Evolutionary conservation across 2,888 invertebrate species (phyloP).

Genomic region (Meganola albula): DNA sequence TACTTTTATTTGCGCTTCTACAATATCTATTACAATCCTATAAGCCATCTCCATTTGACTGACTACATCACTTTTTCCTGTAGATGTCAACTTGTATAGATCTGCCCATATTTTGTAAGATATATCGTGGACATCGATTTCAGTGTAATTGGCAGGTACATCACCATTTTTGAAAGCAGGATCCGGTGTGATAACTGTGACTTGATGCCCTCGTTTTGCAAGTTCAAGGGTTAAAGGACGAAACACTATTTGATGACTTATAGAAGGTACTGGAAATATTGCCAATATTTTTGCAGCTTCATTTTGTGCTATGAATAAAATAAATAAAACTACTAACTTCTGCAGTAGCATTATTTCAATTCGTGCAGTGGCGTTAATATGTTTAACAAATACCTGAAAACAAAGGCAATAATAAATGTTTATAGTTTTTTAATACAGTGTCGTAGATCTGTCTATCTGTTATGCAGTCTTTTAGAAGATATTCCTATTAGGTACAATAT

Average conservation of each 20-base stretch:
- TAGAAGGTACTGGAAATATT: constrained; percentile 25
- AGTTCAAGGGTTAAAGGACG: constrained; percentile 42
- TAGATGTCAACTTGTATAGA: not conserved
- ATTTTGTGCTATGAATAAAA: constrained; percentile 29
- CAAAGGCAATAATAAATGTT: no score
- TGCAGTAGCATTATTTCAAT: no score
- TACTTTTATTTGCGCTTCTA: constrained; percentile 19
- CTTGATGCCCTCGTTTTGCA: constrained; percentile 48
- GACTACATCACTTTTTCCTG: constrained; percentile 12
- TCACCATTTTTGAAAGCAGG: constrained; percentile 25
- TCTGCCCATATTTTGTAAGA: constrained; percentile 27
- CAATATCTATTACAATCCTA: constrained; percentile 9
- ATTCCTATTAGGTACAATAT: no score
- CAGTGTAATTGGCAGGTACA: constrained; percentile 40
- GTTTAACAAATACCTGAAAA: no score
- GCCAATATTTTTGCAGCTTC: constrained; percentile 39
- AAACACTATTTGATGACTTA: constrained; percentile 27
- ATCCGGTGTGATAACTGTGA: constrained; percentile 46
- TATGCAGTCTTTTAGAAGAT: no score
- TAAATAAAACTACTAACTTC: no score
- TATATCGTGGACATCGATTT: constrained; percentile 44
- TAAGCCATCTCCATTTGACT: constrained; percentile 13
- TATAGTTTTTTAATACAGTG: no score
- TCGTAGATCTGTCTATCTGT: no score
- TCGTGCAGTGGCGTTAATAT: no score